Evolutionary conservation across 2,113 vertebrate genomes (phyloP).

Genomic region (Scalopus aquaticus): DNA sequence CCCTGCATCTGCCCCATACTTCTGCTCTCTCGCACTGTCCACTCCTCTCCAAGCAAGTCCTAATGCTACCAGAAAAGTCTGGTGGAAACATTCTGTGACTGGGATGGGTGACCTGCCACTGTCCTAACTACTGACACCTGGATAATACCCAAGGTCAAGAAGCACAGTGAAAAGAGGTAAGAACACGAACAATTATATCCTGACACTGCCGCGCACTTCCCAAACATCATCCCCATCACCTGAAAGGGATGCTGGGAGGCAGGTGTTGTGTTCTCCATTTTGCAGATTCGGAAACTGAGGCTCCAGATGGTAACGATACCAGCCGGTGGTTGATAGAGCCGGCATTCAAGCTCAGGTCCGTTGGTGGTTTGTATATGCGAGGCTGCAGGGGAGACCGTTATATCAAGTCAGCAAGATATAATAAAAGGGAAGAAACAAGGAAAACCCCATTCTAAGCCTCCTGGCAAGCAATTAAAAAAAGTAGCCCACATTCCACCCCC

Average conservation of each 20-base stretch:
- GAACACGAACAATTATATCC: not conserved
- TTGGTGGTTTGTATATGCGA: not conserved
- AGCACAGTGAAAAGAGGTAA: not conserved
- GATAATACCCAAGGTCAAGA: not conserved
- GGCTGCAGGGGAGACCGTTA: not conserved
- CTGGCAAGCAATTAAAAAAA: not conserved
- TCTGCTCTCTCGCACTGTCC: not conserved
- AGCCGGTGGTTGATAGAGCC: not conserved
- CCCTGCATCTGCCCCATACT: fast-evolving
- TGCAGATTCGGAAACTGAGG: not conserved
- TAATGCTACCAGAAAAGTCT: not conserved
- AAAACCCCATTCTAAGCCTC: not conserved
- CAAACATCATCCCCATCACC: not conserved
- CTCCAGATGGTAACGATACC: not conserved
- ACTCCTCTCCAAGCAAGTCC: not conserved
- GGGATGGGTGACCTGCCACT: not conserved
- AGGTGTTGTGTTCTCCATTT: fast-evolving
- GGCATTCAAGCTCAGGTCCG: not conserved
- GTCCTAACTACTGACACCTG: fast-evolving
- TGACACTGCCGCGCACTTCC: not conserved
- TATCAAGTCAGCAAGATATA: too few relatives aligned
- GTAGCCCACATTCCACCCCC: not conserved
- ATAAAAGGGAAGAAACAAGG: not conserved
- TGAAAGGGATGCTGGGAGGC: not conserved
- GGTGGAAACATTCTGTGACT: not conserved